Evolutionary conservation across 64 coral and sea anemone species (phyloP).

Genomic region (Montipora foliosa): DNA sequence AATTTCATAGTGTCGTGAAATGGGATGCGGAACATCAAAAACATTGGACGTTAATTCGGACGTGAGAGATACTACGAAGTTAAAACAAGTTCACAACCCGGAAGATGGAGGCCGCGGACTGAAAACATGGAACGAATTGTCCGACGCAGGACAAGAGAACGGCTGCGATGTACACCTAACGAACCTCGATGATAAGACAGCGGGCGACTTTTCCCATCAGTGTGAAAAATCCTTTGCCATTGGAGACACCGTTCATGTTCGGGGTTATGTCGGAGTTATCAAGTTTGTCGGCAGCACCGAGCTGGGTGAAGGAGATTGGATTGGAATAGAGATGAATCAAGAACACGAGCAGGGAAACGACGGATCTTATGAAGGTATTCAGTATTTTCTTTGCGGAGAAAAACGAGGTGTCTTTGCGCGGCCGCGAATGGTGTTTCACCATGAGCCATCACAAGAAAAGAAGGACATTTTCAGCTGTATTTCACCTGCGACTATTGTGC

Average conservation of each 20-base stretch:
- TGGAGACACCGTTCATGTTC: conserved; percentile 79
- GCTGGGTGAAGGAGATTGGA: conserved; percentile 83
- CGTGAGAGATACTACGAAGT: background rate
- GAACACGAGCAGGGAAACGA: conserved; percentile 75
- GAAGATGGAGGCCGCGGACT: background rate
- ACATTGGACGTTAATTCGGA: conserved; percentile 10
- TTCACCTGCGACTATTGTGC: conserved; percentile 65
- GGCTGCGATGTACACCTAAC: background rate
- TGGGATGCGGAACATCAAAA: conserved; percentile 48
- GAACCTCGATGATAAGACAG: background rate
- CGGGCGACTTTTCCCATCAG: background rate
- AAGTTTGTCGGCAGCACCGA: conserved; percentile 72
- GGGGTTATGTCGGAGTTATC: conserved; percentile 89
- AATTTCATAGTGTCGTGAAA: background rate
- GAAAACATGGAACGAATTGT: background rate
- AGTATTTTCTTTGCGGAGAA: conserved; percentile 68
- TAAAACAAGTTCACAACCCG: conserved; percentile 1
- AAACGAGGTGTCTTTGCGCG: conserved; percentile 86
- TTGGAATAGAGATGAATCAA: conserved; percentile 79
- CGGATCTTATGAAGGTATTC: conserved; percentile 56
- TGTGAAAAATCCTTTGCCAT: conserved; percentile 28
- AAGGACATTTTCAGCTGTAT: conserved; percentile 16
- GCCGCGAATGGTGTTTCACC: conserved; percentile 36
- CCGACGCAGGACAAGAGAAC: background rate
- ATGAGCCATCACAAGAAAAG: background rate